A percentile compares a stretch with the other conserved stretches of the same genome.
These are phyloP conservation scores for Hemiprocne comata DNA, from an alignment of 2,113 vertebrate genomes.

Conservation along the genomic window DNA sequence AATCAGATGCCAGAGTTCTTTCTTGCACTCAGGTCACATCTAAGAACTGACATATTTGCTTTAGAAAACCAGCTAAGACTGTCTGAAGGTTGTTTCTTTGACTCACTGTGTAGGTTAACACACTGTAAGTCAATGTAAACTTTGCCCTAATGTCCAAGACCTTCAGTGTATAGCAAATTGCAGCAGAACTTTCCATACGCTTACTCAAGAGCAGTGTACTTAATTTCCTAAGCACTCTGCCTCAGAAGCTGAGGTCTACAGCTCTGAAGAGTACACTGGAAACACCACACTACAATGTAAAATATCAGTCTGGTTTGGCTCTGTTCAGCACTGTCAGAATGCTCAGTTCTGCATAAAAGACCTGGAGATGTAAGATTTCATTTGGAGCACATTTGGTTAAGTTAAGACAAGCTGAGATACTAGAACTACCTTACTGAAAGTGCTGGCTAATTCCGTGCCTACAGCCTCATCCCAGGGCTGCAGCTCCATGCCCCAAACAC, in stretches of 20 bases:
- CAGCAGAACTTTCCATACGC: not conserved
- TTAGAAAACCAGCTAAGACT: not conserved
- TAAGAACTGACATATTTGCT: not conserved
- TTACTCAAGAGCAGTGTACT: not conserved
- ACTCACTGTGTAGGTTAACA: not conserved
- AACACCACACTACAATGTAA: not conserved
- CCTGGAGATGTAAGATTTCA: not conserved
- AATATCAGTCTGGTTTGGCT: not conserved
- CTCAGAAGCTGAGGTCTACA: not conserved
- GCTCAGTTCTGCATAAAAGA: not conserved
- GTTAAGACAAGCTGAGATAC: not conserved
- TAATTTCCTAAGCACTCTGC: not conserved
- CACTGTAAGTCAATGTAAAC: not conserved
- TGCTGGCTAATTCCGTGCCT: not conserved
- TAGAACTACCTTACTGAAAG: not conserved
- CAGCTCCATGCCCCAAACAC: not conserved
- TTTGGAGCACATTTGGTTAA: not conserved
- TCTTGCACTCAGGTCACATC: not conserved
- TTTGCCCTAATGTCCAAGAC: not conserved
- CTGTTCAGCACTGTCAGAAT: not conserved
- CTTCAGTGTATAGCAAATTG: too few relatives aligned
- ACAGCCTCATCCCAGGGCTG: not conserved
- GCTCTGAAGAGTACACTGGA: not conserved
- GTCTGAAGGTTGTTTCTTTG: not conserved
- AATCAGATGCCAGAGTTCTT: not conserved